Conservation (phyloP, 1,140 invertebrate genomes). For the Riptortus pedestris region DNA sequence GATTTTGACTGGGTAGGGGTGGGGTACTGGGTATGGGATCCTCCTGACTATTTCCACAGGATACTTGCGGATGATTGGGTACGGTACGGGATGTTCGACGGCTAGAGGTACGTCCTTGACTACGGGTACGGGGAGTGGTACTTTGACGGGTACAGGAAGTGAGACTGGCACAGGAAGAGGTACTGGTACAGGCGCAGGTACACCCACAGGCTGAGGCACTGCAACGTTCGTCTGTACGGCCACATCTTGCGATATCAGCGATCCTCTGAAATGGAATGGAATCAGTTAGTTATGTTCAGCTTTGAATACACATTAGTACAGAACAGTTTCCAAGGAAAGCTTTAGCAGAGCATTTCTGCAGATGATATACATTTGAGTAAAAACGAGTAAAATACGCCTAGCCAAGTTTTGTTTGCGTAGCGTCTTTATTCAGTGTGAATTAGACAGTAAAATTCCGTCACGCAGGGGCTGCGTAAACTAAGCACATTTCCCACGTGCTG, state of each 20-base stretch:
- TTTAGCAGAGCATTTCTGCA: too few species aligned
- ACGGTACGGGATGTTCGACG: conserved; percentile 32
- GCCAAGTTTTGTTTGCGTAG: too few species aligned
- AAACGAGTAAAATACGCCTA: too few species aligned
- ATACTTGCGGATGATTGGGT: conserved; percentile 31
- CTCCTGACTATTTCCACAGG: conserved; percentile 31
- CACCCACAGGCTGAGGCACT: conserved; percentile 23
- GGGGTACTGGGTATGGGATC: conserved; percentile 30
- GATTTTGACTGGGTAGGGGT: conserved; percentile 29
- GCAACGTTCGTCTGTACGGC: conserved; percentile 21
- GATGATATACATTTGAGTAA: too few species aligned
- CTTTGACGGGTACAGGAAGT: conserved; percentile 21
- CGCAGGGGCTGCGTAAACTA: too few species aligned
- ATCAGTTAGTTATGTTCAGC: too few species aligned
- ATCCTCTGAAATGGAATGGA: conserved; percentile 1
- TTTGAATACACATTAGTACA: too few species aligned
- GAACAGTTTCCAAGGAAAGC: too few species aligned
- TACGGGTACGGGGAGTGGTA: conserved; percentile 26
- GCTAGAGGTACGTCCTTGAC: conserved; percentile 29
- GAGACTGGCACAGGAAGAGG: conserved; percentile 29
- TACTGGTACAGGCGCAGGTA: conserved; percentile 26
- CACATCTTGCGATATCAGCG: neutral
- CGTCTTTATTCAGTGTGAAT: too few species aligned
- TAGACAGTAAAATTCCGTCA: too few species aligned
- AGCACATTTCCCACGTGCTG: too few species aligned